Conservation (phyloP, 2,888 invertebrate species). For the Netelia fuscicornis region DNA sequence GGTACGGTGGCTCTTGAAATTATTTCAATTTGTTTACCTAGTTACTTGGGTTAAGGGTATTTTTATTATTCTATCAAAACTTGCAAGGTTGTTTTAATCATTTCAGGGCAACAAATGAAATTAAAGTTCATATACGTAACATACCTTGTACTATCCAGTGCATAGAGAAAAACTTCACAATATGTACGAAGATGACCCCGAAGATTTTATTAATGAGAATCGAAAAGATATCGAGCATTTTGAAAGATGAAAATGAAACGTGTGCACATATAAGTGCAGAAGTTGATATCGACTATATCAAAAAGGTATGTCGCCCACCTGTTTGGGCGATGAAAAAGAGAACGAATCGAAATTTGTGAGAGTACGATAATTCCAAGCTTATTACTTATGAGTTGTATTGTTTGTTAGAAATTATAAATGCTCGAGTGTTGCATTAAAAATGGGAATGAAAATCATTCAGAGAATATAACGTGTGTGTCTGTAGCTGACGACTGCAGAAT, state of each 20-base stretch:
- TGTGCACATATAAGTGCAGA: neutral
- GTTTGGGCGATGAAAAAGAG: neutral
- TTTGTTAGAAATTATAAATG: neutral
- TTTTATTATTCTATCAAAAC: no score
- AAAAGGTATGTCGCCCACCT: neutral
- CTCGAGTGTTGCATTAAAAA: neutral
- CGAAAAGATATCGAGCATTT: neutral
- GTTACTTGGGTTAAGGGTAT: no score
- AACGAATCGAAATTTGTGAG: no score
- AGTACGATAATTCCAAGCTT: neutral
- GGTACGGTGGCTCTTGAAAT: no score
- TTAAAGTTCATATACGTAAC: no score
- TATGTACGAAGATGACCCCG: neutral
- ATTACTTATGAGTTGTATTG: neutral
- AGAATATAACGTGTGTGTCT: neutral
- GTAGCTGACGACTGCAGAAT: slow-evolving; percentile 8
- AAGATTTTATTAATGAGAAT: neutral
- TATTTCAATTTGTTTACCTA: no score
- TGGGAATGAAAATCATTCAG: neutral
- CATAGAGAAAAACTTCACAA: no score
- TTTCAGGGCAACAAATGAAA: no score
- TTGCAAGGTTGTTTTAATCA: no score
- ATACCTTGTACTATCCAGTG: no score
- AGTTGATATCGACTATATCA: neutral
- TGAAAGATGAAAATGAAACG: neutral